Base-by-base conservation (phyloP, 2,797 vertebrate species). In the Coluber constrictor region DNA sequence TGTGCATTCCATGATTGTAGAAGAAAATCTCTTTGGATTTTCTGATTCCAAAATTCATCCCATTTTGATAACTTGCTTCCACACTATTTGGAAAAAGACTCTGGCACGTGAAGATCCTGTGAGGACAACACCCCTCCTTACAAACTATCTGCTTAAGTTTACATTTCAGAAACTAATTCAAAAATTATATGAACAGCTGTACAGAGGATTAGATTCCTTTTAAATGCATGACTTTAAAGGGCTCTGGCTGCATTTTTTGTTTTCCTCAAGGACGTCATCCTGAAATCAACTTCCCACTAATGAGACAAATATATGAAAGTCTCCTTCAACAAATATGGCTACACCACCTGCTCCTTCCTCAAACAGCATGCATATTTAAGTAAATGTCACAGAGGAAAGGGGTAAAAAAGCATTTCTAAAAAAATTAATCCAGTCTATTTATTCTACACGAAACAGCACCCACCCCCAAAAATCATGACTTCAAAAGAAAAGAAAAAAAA, bases 371-470 rank as follows among this genome's bases (percentile, higher is more conserved):
- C 93, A 92, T 90, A 88, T 66, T 55, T 89, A 92, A 93, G 94
- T 91, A 94, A 95, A 95, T 43, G 86, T 91, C 95, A 96, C 37
- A 74, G n/a, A 87, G 92, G 92, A 95, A 95, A 86, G 70, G 51
- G 6, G n/a, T 25, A 94, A 54, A 2, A 0, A 4, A 12, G 66
- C 11, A 87, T 90, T 95, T 95, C 55, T 4, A 59, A 55, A 74
- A 70, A 93, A 96, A 94, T 92, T 90, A 95, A 96, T 89, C 92
- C 89, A 90, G 89, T 92, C 66, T 87, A 87, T 87, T 94, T 96
- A 89, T 55, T 95, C 93, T 94, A 86, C 89, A 93, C 95, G 93
- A 95, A 92, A 95, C 91, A 93, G 55, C 63, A 83, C 37, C 74
- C 74, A 23, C 20, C 20, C 74, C n/a, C 13, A 63, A 79, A 88